Evolutionary conservation across 2,888 invertebrate species (phyloP).

Genomic region (Synanthedon formicaeformis): DNA sequence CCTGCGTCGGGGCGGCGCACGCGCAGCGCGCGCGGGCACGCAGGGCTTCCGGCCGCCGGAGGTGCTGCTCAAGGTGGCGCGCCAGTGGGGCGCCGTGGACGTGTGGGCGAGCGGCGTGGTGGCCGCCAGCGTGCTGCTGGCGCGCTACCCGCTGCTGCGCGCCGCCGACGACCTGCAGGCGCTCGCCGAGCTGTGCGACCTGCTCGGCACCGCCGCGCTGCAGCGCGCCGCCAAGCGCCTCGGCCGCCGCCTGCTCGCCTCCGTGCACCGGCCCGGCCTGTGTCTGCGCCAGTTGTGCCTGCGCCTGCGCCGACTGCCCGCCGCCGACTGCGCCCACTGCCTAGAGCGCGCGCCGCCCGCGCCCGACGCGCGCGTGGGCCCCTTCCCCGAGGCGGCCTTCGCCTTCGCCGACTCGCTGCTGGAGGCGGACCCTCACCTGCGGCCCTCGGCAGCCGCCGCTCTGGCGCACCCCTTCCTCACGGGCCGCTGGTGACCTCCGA

Average conservation of each 20-base stretch:
- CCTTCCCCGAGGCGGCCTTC: constrained; percentile 80
- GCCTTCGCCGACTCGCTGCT: constrained; percentile 78
- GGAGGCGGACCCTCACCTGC: constrained; percentile 81
- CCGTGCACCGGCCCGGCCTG: constrained; percentile 30
- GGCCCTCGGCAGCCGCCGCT: constrained; percentile 81
- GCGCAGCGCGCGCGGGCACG: constrained; percentile 87
- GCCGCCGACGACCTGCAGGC: constrained; percentile 80
- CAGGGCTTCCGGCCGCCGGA: constrained; percentile 60
- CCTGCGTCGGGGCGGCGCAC: constrained; percentile 71
- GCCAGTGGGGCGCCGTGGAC: constrained; percentile 88
- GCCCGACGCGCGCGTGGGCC: constrained; percentile 3
- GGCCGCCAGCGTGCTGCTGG: constrained; percentile 75
- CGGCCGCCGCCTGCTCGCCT: constrained; percentile 44
- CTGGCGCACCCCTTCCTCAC: constrained; percentile 80
- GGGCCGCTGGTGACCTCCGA: neutral
- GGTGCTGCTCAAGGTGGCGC: constrained; percentile 81
- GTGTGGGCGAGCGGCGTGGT: constrained; percentile 92
- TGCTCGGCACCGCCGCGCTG: constrained; percentile 80
- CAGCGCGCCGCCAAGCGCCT: constrained; percentile 75
- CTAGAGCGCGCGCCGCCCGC: constrained; percentile 6
- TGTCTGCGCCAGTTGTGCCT: constrained; percentile 40
- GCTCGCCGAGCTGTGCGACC: constrained; percentile 83
- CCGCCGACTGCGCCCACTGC: constrained; percentile 11
- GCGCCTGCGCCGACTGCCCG: constrained; percentile 22
- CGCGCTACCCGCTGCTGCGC: constrained; percentile 87